phyloP scores from a whole-genome alignment of 2,797 vertebrate genomes.

The Scarus forsteni region DNA sequence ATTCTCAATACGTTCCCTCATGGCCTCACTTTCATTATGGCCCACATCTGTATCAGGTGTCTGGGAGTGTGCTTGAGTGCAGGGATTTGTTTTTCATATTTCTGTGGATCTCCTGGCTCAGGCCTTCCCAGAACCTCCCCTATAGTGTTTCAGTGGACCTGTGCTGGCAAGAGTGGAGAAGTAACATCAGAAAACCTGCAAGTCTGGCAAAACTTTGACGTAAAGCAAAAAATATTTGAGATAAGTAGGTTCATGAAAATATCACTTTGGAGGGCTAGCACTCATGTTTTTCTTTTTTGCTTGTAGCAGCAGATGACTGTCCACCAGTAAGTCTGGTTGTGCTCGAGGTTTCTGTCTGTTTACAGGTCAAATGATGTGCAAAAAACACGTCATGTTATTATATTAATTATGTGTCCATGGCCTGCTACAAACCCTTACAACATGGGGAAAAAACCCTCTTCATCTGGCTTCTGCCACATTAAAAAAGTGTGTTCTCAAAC shows the following conservation, averaged over 20 bases:
- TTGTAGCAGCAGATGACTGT: not conserved
- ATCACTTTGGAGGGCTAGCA: not conserved
- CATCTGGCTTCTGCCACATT: no score
- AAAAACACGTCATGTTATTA: no score
- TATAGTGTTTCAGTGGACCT: slow-evolving; percentile 21
- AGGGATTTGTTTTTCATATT: slow-evolving; percentile 68
- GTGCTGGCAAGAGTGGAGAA: slow-evolving; percentile 3
- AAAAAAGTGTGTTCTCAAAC: no score
- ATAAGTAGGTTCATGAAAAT: not conserved
- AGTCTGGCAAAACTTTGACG: slow-evolving; percentile 9
- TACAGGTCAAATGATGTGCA: not conserved
- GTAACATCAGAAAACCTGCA: slow-evolving; percentile 5
- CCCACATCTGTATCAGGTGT: slow-evolving; percentile 68
- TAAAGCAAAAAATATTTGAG: slow-evolving; percentile 7
- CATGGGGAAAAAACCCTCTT: no score
- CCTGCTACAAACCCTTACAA: no score
- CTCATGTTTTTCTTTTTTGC: not conserved
- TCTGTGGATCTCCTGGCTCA: slow-evolving; percentile 35
- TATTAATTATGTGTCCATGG: no score
- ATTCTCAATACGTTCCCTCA: slow-evolving; percentile 51
- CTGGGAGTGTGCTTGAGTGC: slow-evolving; percentile 53
- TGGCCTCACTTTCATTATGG: slow-evolving; percentile 56
- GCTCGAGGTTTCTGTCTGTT: not conserved
- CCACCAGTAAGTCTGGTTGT: not conserved
- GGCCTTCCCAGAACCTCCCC: slow-evolving; percentile 15